Conservation (phyloP, 2,797 vertebrate genomes). For the Gouania willdenowi region DNA sequence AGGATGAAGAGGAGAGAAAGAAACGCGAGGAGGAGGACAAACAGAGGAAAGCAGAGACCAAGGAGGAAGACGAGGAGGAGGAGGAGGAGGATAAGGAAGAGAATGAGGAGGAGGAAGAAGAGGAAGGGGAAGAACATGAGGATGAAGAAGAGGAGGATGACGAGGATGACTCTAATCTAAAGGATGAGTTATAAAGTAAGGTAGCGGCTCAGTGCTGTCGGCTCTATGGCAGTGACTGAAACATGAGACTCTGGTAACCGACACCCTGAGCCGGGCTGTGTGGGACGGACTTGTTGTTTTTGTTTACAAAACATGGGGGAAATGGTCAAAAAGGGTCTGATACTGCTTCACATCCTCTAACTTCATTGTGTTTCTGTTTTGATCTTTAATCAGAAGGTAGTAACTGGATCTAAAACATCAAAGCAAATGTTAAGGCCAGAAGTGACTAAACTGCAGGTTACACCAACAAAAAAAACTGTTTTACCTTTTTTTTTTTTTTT, state of each 20-base stretch:
- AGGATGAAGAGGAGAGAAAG: constrained; percentile 74
- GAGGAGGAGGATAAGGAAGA: constrained; percentile 65
- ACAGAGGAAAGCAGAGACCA: constrained; percentile 67
- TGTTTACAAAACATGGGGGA: constrained; percentile 60
- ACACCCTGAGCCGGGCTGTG: constrained; percentile 24
- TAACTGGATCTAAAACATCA: constrained; percentile 14
- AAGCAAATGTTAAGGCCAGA: constrained; percentile 24
- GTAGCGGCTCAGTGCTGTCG: constrained; percentile 46
- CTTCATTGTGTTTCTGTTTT: constrained; percentile 36
- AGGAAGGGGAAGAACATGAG: constrained; percentile 37
- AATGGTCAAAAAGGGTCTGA: constrained; percentile 30
- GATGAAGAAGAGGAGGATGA: constrained; percentile 45
- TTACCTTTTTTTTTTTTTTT: too few relatives aligned
- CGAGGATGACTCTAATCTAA: constrained; percentile 67
- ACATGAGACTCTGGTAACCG: constrained; percentile 32
- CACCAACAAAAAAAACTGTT: constrained; percentile 18
- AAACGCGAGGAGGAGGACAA: constrained; percentile 72
- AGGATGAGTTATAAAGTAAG: constrained; percentile 79
- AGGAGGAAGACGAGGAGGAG: constrained; percentile 60
- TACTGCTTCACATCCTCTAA: constrained; percentile 28
- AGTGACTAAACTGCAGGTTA: constrained; percentile 10
- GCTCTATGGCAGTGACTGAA: constrained; percentile 37
- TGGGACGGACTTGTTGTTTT: constrained; percentile 43
- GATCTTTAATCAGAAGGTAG: constrained; percentile 25
- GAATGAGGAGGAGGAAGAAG: constrained; percentile 44